These are phyloP conservation scores for Mesocentrotus franciscanus DNA, from an alignment of 53 echinoderm and acorn worm genomes.

Conservation along the genomic window DNA sequence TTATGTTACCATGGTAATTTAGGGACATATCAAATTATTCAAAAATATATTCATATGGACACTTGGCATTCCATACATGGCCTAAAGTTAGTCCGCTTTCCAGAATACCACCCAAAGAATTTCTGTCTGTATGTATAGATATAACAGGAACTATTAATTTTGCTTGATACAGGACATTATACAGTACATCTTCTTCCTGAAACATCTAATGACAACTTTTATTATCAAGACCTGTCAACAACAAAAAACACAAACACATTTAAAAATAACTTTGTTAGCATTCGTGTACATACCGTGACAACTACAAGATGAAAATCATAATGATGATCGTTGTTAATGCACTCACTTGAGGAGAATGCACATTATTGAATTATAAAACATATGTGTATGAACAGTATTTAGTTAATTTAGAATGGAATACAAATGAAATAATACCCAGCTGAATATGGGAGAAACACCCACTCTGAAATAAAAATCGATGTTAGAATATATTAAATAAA, in stretches of 20 bases:
- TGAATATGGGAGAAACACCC: neutral
- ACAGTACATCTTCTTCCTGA: no score
- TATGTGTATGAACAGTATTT: neutral
- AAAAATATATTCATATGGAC: no score
- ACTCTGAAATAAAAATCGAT: neutral
- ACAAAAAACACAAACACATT: neutral
- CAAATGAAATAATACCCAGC: neutral
- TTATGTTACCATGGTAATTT: no score
- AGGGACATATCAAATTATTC: no score
- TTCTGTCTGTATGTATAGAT: no score
- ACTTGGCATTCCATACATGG: no score
- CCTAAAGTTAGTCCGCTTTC: no score
- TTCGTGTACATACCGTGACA: neutral
- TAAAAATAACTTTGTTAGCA: neutral
- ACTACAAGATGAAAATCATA: neutral
- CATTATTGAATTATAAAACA: neutral
- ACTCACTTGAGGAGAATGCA: neutral
- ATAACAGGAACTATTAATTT: no score
- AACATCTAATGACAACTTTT: neutral
- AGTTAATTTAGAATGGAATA: neutral
- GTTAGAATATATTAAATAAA: neutral
- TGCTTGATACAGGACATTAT: neutral
- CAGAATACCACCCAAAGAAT: no score
- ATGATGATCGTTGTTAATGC: neutral
- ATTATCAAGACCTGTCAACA: neutral